Base-by-base conservation (phyloP, 2,113 vertebrate species). In the Nesogale talazaci region DNA sequence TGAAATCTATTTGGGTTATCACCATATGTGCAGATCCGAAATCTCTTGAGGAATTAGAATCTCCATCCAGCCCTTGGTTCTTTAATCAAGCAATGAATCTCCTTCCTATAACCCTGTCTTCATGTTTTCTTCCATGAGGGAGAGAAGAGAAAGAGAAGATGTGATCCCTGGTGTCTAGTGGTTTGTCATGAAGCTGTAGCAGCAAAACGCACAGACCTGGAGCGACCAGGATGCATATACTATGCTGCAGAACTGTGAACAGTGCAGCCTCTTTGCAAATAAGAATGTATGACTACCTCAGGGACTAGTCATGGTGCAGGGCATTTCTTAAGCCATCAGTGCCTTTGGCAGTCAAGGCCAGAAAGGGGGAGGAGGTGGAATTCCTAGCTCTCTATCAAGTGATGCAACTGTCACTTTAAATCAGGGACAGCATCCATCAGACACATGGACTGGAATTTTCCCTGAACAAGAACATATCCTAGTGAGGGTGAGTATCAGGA, bases 61-160 rank as follows among this genome's bases (percentile, higher is more conserved):
- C 14, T 10, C 3, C 46, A 20, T 52, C 72, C 25, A 86, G 42
- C 27, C 31, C 20, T 29, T 79, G 4, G 11, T 59, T 82, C 88
- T 82, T 81, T 77, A 57, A 91, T 91, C 69, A 91, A 93, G 31
- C 17, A 91, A 83, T 16, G 38, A 23, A 67, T 25, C 42, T 81
- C 17, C 9, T 59, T 38, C 15, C 0, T 46, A 36, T 81, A 29
- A 63, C 12, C 12, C 1, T 27, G 31, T 19, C 17, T 93, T n/a
- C 8, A 22, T 72, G 40, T 57, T 76, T 80, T 59, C 34, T 77
- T 25, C 61, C 29, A 12, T 23, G 46, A 61, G 52, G 86, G n/a
- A 85, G 76, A 42, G 23, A 76, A 86, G 61, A 61, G 34, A 70
- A 87, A 89, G 20, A 20, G 23, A 46, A 78, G 12, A 25, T n/a